Evolutionary conservation across 2,113 vertebrate species (phyloP).

Genomic region (Desmodus rotundus): DNA sequence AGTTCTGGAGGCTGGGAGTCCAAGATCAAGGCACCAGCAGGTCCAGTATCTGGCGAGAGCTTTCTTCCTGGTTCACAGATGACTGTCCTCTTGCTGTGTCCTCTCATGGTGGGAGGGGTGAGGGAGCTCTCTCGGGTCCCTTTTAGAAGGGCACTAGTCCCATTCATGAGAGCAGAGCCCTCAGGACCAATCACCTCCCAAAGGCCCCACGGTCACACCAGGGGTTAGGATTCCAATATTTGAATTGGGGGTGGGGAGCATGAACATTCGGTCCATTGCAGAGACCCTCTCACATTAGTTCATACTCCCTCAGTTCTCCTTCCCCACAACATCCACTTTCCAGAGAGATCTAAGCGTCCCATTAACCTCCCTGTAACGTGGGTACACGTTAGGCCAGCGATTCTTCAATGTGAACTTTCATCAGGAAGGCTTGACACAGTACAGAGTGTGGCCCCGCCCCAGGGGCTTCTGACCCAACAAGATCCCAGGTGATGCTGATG

Average conservation of each 20-base stretch:
- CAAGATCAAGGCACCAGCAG: neutral
- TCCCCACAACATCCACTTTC: neutral
- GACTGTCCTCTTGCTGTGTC: neutral
- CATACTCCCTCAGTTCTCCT: neutral
- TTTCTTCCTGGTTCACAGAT: neutral
- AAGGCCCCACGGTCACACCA: neutral
- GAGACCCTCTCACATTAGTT: neutral
- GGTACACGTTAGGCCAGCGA: accelerated
- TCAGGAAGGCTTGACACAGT: neutral
- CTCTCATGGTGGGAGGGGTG: accelerated
- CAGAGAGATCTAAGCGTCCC: neutral
- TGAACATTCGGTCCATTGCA: too few relatives aligned
- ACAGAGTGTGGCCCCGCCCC: neutral
- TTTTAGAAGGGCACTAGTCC: neutral
- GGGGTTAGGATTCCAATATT: neutral
- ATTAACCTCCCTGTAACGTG: neutral
- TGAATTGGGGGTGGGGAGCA: accelerated
- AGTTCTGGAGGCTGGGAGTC: neutral
- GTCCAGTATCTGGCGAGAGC: neutral
- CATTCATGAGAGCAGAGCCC: neutral
- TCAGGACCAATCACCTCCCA: too few relatives aligned
- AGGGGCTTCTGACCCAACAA: too few relatives aligned
- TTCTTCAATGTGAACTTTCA: accelerated
- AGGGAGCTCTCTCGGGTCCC: neutral
- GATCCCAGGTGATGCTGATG: neutral